These are phyloP conservation scores for Cololabis saira DNA, from an alignment of 2,113 vertebrate species.

Conservation along the genomic window DNA sequence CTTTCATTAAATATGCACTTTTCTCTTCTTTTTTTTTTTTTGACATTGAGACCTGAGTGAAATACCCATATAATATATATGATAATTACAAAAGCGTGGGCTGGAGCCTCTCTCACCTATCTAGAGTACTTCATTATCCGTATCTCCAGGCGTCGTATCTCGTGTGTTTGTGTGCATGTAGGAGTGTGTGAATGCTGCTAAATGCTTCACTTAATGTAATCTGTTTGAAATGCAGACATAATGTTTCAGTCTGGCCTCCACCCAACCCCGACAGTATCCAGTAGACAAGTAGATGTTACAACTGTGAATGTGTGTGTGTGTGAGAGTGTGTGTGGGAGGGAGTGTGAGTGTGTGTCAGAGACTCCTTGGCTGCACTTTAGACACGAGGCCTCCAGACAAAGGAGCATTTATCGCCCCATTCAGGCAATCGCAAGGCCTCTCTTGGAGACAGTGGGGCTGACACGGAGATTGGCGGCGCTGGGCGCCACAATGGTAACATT, in stretches of 20 bases:
- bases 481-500: conserved; percentile 65
- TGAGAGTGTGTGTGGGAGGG: conserved; percentile 20
- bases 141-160: conserved; percentile 20
- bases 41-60: conserved; percentile 54
- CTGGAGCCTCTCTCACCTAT: conserved; percentile 47
- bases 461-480: conserved; percentile 46
- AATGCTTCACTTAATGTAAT: conserved; percentile 52
- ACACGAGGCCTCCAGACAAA: conserved; percentile 71
- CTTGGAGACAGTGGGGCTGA: conserved; percentile 67
- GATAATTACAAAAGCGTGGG: conserved; percentile 64
- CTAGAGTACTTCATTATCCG: conserved; percentile 62
- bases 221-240: conserved; percentile 29
- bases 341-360: conserved; percentile 21
- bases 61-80: conserved; percentile 73
- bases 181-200: conserved; percentile 10
- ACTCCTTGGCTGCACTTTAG: conserved; percentile 62
- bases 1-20: conserved; percentile 62
- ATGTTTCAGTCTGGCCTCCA: conserved; percentile 36
- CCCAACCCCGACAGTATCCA: conserved; percentile 12
- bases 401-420: conserved; percentile 64
- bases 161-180: conserved; percentile 2
- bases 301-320: conserved; percentile 14
- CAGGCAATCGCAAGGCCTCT: conserved; percentile 37
- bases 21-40: conserved; percentile 20
- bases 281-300: conserved; percentile 23